These are phyloP conservation scores for Campoletis raptor DNA, from an alignment of 2,888 invertebrate genomes.

Conservation along the genomic window DNA sequence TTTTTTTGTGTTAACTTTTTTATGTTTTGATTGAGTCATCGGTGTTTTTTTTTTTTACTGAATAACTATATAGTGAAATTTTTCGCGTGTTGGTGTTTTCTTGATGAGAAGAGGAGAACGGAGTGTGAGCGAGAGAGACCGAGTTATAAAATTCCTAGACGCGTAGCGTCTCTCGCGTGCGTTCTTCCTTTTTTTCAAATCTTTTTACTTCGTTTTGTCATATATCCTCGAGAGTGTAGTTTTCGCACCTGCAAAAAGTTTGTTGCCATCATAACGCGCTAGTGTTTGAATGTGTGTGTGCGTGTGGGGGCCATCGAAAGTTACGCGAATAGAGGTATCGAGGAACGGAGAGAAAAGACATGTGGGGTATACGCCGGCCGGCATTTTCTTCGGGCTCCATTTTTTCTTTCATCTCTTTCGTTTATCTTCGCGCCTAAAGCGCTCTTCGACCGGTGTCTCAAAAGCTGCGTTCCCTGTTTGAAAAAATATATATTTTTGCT, in stretches of 20 bases:
- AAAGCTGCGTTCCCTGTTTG: not conserved
- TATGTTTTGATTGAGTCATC: not conserved
- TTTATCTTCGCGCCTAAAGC: slow-evolving; percentile 52
- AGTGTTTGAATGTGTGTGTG: slow-evolving; percentile 23
- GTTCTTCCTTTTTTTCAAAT: slow-evolving; percentile 43
- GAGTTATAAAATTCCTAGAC: slow-evolving; percentile 65
- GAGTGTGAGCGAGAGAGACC: slow-evolving; percentile 39
- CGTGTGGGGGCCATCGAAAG: slow-evolving; percentile 68
- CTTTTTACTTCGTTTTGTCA: not conserved
- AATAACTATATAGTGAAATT: slow-evolving; percentile 11
- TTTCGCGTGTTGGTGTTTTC: slow-evolving; percentile 58
- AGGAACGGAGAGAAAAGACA: slow-evolving; percentile 82
- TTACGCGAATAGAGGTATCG: slow-evolving; percentile 61
- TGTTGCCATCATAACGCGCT: slow-evolving; percentile 28
- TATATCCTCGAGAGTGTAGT: slow-evolving; percentile 4
- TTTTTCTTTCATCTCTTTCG: slow-evolving; percentile 82
- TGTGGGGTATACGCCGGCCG: slow-evolving; percentile 84
- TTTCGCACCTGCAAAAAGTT: slow-evolving; percentile 26
- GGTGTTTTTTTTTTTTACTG: not conserved
- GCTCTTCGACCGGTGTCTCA: slow-evolving; percentile 2
- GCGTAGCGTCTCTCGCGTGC: slow-evolving; percentile 67
- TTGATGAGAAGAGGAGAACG: slow-evolving; percentile 13
- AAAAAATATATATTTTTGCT: slow-evolving; percentile 11
- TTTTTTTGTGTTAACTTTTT: slow-evolving; percentile 20
- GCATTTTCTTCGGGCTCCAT: slow-evolving; percentile 85